phyloP scores from a whole-genome alignment of 2,888 invertebrate species.

The Nycteola revayana region DNA sequence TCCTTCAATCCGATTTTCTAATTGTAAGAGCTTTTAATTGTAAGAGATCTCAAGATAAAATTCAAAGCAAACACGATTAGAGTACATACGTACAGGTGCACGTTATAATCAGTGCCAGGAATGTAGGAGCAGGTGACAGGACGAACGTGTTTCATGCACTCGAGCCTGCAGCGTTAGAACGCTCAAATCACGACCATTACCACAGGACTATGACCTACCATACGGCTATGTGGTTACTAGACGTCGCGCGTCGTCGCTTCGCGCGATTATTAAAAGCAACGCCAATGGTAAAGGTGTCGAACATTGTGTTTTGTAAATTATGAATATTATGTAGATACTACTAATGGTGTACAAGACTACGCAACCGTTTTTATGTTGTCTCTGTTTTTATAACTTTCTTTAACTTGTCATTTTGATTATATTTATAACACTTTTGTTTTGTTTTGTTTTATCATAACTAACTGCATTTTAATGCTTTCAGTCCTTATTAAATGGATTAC shows the following conservation, averaged over 20 bases:
- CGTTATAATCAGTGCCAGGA: slow-evolving; percentile 71
- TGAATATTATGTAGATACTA: no score
- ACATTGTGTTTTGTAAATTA: no score
- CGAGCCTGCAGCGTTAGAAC: slow-evolving; percentile 56
- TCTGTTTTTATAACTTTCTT: no score
- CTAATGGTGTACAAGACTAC: no score
- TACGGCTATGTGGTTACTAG: slow-evolving; percentile 39
- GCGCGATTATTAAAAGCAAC: not conserved
- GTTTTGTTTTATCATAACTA: no score
- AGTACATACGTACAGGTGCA: slow-evolving; percentile 54
- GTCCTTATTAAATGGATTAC: no score
- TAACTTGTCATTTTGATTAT: no score
- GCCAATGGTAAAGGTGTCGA: no score
- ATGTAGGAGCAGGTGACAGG: slow-evolving; percentile 77
- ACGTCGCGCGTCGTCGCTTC: slow-evolving; percentile 7
- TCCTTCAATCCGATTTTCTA: no score
- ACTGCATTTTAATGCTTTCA: no score
- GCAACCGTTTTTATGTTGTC: no score
- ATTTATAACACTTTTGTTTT: no score
- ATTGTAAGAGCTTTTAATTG: slow-evolving; percentile 8
- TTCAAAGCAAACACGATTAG: slow-evolving; percentile 42
- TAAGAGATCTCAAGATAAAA: slow-evolving; percentile 41
- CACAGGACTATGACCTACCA: slow-evolving; percentile 74
- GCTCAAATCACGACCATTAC: slow-evolving; percentile 78
- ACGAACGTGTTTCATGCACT: slow-evolving; percentile 48